Evolutionary conservation across 1,140 invertebrate species (phyloP).

Genomic region (Asbolus verrucosus): DNA sequence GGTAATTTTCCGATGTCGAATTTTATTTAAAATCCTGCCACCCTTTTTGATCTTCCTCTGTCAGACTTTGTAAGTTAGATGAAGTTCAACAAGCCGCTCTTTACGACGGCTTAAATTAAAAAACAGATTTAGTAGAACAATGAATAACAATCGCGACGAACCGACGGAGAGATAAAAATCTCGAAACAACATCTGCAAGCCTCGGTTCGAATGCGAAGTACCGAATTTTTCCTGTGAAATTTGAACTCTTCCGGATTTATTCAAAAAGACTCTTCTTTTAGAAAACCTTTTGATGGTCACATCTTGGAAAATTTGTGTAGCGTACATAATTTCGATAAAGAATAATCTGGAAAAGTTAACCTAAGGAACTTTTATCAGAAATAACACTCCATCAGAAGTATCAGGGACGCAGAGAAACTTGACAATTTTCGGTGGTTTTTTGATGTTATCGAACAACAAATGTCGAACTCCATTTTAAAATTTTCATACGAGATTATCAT

Average conservation of each 20-base stretch:
- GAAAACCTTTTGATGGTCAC: not conserved
- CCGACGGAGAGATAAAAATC: conserved; percentile 16
- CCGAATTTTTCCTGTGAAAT: conserved; percentile 9
- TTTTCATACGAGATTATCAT: too few species aligned
- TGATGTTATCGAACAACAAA: too few species aligned
- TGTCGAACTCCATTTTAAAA: too few species aligned
- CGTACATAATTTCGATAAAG: not conserved
- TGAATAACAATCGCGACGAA: conserved; percentile 16
- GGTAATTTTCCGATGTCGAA: conserved; percentile 63
- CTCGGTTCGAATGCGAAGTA: not conserved
- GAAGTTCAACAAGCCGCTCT: conserved; percentile 1
- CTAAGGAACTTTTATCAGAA: too few species aligned
- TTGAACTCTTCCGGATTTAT: conserved; percentile 9
- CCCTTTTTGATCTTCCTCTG: not conserved
- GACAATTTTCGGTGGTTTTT: too few species aligned
- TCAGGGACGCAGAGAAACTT: too few species aligned
- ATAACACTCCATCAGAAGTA: too few species aligned
- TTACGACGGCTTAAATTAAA: conserved; percentile 7
- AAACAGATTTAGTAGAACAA: conserved; percentile 8
- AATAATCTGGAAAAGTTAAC: not conserved
- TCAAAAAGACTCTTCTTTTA: not conserved
- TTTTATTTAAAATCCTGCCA: conserved; percentile 17
- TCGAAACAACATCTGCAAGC: conserved; percentile 13
- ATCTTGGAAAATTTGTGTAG: not conserved
- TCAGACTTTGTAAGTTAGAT: not conserved